Percentiles rank a stretch among this genome's conserved stretches.
Conservation (phyloP, 1,140 invertebrate genomes). For the Halesus radiatus region DNA sequence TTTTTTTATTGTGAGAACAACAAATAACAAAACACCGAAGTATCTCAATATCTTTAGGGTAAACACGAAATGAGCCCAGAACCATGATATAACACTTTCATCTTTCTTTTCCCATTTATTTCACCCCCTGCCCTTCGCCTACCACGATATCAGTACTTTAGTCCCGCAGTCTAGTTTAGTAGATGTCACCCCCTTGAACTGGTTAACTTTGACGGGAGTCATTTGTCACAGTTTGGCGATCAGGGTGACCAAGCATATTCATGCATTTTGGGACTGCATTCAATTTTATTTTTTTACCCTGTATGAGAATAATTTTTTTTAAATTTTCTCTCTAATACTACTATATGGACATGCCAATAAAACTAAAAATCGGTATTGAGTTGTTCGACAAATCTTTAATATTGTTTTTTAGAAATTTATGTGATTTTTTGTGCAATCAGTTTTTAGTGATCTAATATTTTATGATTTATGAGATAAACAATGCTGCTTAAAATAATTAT, state of each 20-base stretch:
- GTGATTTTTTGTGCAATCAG: not conserved
- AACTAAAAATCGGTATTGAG: not conserved
- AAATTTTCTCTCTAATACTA: not conserved
- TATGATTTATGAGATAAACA: too few relatives aligned
- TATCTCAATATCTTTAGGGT: slow-evolving; percentile 6
- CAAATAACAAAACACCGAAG: not conserved
- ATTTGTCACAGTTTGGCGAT: slow-evolving; percentile 29
- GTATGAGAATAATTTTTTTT: too few relatives aligned
- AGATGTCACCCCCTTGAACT: slow-evolving; percentile 25
- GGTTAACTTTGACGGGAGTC: slow-evolving; percentile 35
- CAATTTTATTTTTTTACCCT: too few relatives aligned
- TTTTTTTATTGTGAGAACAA: slow-evolving; percentile 5
- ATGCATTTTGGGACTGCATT: too few relatives aligned
- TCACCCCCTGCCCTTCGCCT: not conserved
- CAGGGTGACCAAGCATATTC: slow-evolving; percentile 4
- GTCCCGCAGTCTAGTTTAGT: not conserved
- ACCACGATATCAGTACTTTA: too few relatives aligned
- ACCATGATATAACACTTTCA: slow-evolving; percentile 30
- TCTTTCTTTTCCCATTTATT: not conserved
- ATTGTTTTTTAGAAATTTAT: slow-evolving; percentile 1
- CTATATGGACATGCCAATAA: not conserved
- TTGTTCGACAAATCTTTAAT: not conserved
- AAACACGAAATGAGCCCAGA: slow-evolving; percentile 3
- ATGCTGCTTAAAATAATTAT: too few relatives aligned
- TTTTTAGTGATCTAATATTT: too few relatives aligned